Evolutionary conservation across 2,888 invertebrate genomes (phyloP).

Genomic region (Colostygia pectinataria): DNA sequence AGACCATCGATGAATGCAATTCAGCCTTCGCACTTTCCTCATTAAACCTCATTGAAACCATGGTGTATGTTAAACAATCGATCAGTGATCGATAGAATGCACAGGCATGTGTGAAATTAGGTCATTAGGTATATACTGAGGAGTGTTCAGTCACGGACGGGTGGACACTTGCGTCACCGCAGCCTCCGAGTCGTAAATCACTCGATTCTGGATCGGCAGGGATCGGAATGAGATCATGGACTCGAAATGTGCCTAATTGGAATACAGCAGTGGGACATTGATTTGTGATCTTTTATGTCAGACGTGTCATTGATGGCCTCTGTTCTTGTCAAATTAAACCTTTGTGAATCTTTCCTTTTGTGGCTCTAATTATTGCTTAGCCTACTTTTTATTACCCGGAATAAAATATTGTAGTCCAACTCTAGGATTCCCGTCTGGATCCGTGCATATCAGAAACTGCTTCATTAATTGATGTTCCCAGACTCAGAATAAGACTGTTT

Average conservation of each 20-base stretch:
- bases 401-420: too few species aligned
- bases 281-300: constrained; percentile 27
- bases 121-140: constrained; percentile 67
- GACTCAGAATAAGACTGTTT: too few species aligned
- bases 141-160: constrained; percentile 77
- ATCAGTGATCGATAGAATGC: constrained; percentile 45
- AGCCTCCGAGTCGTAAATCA: constrained; percentile 40
- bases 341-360: not conserved
- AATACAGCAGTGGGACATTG: constrained; percentile 31
- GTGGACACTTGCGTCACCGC: constrained; percentile 68
- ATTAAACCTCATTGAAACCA: not conserved
- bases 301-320: constrained; percentile 9
- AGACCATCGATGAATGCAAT: too few species aligned
- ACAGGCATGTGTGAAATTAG: constrained; percentile 67
- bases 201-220: constrained; percentile 53
- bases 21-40: too few species aligned
- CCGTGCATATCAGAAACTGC: too few species aligned
- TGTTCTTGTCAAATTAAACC: constrained; percentile 2
- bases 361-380: too few species aligned
- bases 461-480: too few species aligned
- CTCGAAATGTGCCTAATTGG: constrained; percentile 31
- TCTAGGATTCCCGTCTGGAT: too few species aligned
- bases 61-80: constrained; percentile 25
- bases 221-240: constrained; percentile 48
- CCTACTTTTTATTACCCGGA: too few species aligned